phyloP scores from a whole-genome alignment of 2,888 invertebrate genomes.

The Ctenicera cuprea region DNA sequence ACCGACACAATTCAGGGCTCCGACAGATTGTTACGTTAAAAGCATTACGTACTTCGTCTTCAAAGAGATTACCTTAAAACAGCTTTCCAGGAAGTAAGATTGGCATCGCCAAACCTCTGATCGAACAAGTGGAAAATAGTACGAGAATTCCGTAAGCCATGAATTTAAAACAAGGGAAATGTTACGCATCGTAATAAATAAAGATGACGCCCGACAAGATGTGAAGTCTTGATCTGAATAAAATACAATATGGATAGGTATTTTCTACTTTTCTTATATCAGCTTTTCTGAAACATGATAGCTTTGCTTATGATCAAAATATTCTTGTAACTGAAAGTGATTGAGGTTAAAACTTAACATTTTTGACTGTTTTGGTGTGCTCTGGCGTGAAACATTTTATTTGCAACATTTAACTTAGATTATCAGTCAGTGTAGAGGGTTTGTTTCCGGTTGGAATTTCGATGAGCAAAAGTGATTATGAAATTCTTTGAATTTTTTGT shows the following conservation, averaged over 20 bases:
- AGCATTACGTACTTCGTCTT: conserved; percentile 39
- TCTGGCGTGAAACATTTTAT: too few species aligned
- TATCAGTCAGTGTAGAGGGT: too few species aligned
- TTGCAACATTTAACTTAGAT: too few species aligned
- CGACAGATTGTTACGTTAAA: conserved; percentile 34
- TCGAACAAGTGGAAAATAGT: conserved; percentile 42
- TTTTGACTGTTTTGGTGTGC: too few species aligned
- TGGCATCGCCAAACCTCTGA: conserved; percentile 31
- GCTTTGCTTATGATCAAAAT: neutral
- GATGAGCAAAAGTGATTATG: too few species aligned
- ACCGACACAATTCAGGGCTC: neutral
- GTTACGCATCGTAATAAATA: conserved; percentile 36
- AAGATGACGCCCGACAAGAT: conserved; percentile 36
- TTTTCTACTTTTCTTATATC: conserved; percentile 12
- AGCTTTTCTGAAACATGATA: neutral
- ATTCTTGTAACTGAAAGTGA: neutral
- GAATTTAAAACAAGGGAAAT: conserved; percentile 31
- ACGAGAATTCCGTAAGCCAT: conserved; percentile 36
- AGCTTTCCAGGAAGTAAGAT: conserved; percentile 34
- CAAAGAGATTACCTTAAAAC: conserved; percentile 35
- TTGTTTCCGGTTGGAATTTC: too few species aligned
- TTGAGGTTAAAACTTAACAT: too few species aligned
- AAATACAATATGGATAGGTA: conserved; percentile 14
- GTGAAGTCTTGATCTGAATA: conserved; percentile 29
- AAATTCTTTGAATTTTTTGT: too few species aligned